Evolutionary conservation across 2,888 invertebrate genomes (phyloP).

Genomic region (Volucella inflata): DNA sequence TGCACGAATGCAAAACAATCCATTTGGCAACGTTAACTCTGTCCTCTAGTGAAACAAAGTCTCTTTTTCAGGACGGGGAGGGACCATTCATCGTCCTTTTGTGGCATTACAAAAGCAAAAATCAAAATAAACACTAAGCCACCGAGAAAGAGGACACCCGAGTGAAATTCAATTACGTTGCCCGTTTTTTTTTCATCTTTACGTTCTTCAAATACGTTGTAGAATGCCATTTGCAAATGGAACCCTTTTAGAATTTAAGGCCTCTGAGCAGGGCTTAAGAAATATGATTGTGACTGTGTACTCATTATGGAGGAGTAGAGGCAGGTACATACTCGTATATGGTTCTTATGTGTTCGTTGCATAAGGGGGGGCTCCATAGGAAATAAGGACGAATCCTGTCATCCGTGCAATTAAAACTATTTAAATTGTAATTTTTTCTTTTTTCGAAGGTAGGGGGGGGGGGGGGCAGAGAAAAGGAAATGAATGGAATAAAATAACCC

Average conservation of each 20-base stretch:
- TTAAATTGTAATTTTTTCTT: slow-evolving; percentile 56
- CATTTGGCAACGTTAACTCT: slow-evolving; percentile 25
- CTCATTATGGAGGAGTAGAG: background rate
- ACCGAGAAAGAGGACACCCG: slow-evolving; percentile 49
- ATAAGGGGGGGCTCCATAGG: slow-evolving; percentile 16
- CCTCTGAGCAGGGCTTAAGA: background rate
- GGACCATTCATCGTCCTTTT: slow-evolving; percentile 14
- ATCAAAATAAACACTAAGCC: slow-evolving; percentile 9
- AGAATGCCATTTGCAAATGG: slow-evolving; percentile 30
- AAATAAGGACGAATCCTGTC: slow-evolving; percentile 58
- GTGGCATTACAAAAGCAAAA: background rate
- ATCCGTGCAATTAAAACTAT: slow-evolving; percentile 65
- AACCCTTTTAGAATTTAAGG: slow-evolving; percentile 33
- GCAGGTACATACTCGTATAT: slow-evolving; percentile 39
- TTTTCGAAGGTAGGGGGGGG: background rate
- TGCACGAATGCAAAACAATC: slow-evolving; percentile 24
- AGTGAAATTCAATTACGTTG: slow-evolving; percentile 58
- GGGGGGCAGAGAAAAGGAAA: slow-evolving; percentile 33
- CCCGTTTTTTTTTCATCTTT: too few relatives aligned
- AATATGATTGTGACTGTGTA: background rate
- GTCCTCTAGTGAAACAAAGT: background rate
- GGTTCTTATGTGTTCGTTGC: background rate
- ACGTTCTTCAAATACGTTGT: slow-evolving; percentile 21
- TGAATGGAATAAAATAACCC: slow-evolving; percentile 51
- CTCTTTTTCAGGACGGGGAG: background rate